Base-by-base conservation (phyloP, 2,888 invertebrate species). In the Plebejus melissa region DNA sequence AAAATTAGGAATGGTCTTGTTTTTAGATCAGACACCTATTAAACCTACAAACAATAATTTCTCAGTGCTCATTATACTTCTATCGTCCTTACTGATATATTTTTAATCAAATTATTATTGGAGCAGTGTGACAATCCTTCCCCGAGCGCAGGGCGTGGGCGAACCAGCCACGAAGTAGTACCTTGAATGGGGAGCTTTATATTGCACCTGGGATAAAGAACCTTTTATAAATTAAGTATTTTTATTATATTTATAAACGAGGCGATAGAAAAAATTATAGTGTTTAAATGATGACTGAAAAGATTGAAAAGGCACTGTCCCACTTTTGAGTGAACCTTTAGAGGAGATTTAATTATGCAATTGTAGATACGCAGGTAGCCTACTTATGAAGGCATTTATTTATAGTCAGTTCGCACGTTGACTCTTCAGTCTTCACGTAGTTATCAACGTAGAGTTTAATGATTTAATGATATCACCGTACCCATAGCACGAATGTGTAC, bases 141-240 rank as follows among this genome's bases (percentile, higher is more conserved):
- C 32, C 46, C 36, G 69, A 54, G 70, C 54, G 70, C 32, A 57
- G 28, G 76, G 81, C 79, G 79, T 78, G 78, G 79, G 80, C 76
- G 79, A 80, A 57, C 75, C 75, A 71, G 71, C 70, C 54, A 57
- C 57, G 36, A 70, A 70, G 50, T 54, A 50, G 69, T 9, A 22
- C 70, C 79, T 79, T 79, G 78, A 77, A 78, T 79, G 80, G 75
- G 75, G 7, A 75, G 74, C 74, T 74, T 77, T 76, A 76, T 75
- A 75, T 70, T 57, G 70, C 57, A 70, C 70, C 70, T 57, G 57
- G 75, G 57, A 70, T 75, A 70, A 70, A 75, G 75, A 41, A 75
- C 58, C 70, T 75, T 75, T 70, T 75, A 70, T 75, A 75, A 75
- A 75, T 75, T 65, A 74, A 74, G 60, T 65, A 60, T 75, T 70